Percentiles rank a stretch among this genome's conserved stretches.
These are phyloP conservation scores for Tragelaphus oryx DNA, from an alignment of 2,797 vertebrate genomes.

Conservation along the genomic window DNA sequence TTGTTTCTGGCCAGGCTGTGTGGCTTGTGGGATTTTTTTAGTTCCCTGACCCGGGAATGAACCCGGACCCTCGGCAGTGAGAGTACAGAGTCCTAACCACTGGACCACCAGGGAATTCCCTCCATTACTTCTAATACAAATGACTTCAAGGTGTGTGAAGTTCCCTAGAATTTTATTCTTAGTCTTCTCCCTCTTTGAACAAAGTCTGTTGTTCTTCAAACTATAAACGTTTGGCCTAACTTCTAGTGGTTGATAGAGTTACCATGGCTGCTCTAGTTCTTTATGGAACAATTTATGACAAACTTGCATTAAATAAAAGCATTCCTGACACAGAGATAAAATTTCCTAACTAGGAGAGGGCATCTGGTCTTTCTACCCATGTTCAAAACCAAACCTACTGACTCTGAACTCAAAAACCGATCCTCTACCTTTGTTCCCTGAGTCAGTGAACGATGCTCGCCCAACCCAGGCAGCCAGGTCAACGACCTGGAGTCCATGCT, in stretches of 20 bases:
- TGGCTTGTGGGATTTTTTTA: background rate
- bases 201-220: background rate
- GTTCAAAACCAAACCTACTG: background rate
- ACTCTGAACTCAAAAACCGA: background rate
- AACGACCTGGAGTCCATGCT: background rate
- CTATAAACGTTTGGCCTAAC: background rate
- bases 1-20: background rate
- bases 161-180: background rate
- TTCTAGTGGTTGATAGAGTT: background rate
- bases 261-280: background rate
- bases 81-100: background rate
- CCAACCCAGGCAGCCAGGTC: background rate
- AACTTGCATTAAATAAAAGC: background rate
- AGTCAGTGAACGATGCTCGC: fast-evolving
- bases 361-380: background rate
- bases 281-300: background rate
- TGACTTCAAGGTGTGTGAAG: background rate
- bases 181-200: background rate
- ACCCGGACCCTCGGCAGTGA: background rate
- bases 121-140: background rate
- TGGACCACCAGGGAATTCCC: background rate
- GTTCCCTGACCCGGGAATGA: background rate
- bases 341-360: fast-evolving
- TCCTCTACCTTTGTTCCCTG: background rate
- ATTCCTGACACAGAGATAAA: background rate